Evolutionary conservation across 1,140 invertebrate species (phyloP), one percentile per base, ranked within the genome.

Genomic region (Microplitis demolitor): DNA sequence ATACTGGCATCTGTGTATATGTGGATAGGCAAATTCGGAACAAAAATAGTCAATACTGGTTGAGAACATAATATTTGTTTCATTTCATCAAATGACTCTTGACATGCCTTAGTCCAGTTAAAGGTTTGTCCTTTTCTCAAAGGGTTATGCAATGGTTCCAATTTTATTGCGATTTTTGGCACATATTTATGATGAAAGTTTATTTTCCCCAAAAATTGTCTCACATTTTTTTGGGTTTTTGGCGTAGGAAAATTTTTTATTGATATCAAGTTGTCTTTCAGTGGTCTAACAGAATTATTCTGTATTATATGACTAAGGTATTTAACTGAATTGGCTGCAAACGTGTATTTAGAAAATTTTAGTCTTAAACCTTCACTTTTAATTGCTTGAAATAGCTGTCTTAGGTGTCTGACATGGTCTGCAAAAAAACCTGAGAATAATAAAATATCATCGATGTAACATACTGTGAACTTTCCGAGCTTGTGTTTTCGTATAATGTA

Each of bases 1-100:
- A 68, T 6, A 61, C 68, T 74, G 4, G 83, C 82, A 76, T 85
- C 82, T 66, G 82, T 84, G 37, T 82, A 80, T 8, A 84, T 82
- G 3, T 78, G 14, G 4, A 82, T 84, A 60, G 80, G 78, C 33
- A 82, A 74, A 24, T 81, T 72, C 60, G 54, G 63, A 72, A 82
- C 74, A 78, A 78, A 83, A 6, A 84, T 85, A 63, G 58, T 73
- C 62, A 84, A 75, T 56, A 83, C 69, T 53, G 82, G 81, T 76
- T 80, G 64, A 39, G 79, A 81, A 63, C 83, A 84, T 60, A 84
- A 68, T 53, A 78, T 3, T 60, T 80, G 31, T 79, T 84, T 85
- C 61, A 84, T 81, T 50, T 72, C 14, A 50, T 82, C 74, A 73
- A 85, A 85, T 13, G 78, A 69, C 66, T 80, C 56, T 77, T 84